Evolutionary conservation across 2,113 vertebrate species (phyloP).

Genomic region (Tetrao urogallus): DNA sequence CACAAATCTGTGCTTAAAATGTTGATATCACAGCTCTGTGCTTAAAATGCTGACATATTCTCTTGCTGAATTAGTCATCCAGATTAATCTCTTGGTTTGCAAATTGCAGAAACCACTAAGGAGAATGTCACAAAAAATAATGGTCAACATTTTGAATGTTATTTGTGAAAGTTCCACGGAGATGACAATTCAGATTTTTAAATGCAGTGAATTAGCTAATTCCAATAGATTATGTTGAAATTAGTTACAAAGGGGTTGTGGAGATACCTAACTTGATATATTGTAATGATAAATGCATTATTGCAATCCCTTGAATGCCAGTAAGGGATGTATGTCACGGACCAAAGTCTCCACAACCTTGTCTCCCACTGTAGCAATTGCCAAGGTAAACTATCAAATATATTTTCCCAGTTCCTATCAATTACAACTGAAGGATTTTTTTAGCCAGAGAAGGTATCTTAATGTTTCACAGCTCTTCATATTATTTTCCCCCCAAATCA

Average conservation of each 20-base stretch:
- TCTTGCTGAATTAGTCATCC: not conserved
- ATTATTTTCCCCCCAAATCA: not conserved
- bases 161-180: not conserved
- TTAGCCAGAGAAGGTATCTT: not conserved
- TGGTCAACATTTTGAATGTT: not conserved
- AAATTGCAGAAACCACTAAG: not conserved
- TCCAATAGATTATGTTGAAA: not conserved
- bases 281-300: not conserved
- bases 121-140: not conserved
- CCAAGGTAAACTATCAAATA: not conserved
- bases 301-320: not conserved
- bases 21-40: not conserved
- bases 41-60: not conserved
- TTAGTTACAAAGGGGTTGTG: not conserved
- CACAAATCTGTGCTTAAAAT: not conserved
- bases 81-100: not conserved
- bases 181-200: not conserved
- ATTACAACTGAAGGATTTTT: not conserved
- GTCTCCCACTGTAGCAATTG: not conserved
- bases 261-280: not conserved
- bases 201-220: not conserved
- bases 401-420: not conserved
- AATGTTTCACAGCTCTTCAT: conserved; percentile 5
- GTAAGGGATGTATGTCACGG: not conserved
- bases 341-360: not conserved